These are phyloP conservation scores for Drosophila quadrilineata DNA, from an alignment of 1,140 invertebrate species.

Conservation along the genomic window DNA sequence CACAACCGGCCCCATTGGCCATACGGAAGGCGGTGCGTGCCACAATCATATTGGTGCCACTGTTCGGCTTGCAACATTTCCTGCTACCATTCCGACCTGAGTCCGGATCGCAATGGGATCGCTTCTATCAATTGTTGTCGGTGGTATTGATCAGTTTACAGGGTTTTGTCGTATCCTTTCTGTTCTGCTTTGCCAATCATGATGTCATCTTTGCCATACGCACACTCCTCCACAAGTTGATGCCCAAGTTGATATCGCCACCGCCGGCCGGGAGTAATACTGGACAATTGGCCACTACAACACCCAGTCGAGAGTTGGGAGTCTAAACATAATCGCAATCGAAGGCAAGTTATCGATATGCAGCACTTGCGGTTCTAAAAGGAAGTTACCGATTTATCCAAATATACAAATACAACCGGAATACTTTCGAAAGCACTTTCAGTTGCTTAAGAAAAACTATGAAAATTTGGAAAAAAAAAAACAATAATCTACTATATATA, in stretches of 20 bases:
- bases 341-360: conserved; percentile 17
- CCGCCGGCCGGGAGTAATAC: conserved; percentile 74
- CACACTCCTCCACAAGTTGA: conserved; percentile 74
- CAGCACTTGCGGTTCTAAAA: conserved; percentile 43
- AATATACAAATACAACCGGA: neutral
- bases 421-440: neutral
- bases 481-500: too few species aligned
- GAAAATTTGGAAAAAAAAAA: neutral
- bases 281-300: conserved; percentile 78
- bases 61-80: conserved; percentile 90
- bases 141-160: conserved; percentile 92
- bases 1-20: conserved; percentile 82
- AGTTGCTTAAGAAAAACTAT: neutral
- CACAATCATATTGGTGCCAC: conserved; percentile 88
- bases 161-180: conserved; percentile 91
- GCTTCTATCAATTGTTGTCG: conserved; percentile 88
- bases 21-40: conserved; percentile 84
- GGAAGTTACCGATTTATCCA: neutral
- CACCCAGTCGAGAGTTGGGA: conserved; percentile 76
- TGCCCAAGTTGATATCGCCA: conserved; percentile 63
- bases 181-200: conserved; percentile 96
- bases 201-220: conserved; percentile 86
- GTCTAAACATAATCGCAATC: conserved; percentile 49
- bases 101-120: conserved; percentile 84
- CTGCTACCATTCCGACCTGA: conserved; percentile 90